A percentile compares a stretch with the other conserved stretches of the same genome.
phyloP scores from a whole-genome alignment of 2,888 invertebrate genomes.

The Calameuta pallipes region DNA sequence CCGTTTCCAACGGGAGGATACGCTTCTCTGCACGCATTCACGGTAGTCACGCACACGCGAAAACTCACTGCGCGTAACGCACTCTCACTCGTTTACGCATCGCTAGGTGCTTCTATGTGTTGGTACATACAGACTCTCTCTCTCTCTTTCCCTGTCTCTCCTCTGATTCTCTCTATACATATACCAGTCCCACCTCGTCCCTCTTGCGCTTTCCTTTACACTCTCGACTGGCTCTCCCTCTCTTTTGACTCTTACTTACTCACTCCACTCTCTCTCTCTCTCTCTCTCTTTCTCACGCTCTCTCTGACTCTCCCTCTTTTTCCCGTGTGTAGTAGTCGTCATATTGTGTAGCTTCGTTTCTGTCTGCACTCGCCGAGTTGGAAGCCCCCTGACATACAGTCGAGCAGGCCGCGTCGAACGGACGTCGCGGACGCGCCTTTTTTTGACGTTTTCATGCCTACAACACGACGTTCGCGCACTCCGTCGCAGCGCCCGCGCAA shows the following conservation, averaged over 20 bases:
- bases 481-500: neutral
- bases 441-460: slow-evolving; percentile 3
- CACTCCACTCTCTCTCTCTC: slow-evolving; percentile 16
- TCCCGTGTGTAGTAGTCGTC: slow-evolving; percentile 55
- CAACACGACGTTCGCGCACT: neutral
- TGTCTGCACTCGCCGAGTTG: slow-evolving; percentile 59
- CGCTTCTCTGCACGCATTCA: slow-evolving; percentile 64
- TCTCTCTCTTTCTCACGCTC: slow-evolving; percentile 29
- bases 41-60: slow-evolving; percentile 31
- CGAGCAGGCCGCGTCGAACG: slow-evolving; percentile 42
- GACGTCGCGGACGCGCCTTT: slow-evolving; percentile 28
- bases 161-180: neutral
- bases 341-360: slow-evolving; percentile 62
- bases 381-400: slow-evolving; percentile 55
- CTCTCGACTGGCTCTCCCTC: slow-evolving; percentile 4
- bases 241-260: slow-evolving; percentile 30
- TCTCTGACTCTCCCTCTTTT: slow-evolving; percentile 27
- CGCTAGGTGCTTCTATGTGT: slow-evolving; percentile 21
- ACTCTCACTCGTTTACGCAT: slow-evolving; percentile 34
- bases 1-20: slow-evolving; percentile 63
- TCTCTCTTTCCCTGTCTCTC: neutral
- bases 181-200: neutral
- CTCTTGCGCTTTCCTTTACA: neutral
- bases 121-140: slow-evolving; percentile 13
- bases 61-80: slow-evolving; percentile 4